phyloP scores from a whole-genome alignment of 1,140 invertebrate species.

The Globodera ellingtonae region DNA sequence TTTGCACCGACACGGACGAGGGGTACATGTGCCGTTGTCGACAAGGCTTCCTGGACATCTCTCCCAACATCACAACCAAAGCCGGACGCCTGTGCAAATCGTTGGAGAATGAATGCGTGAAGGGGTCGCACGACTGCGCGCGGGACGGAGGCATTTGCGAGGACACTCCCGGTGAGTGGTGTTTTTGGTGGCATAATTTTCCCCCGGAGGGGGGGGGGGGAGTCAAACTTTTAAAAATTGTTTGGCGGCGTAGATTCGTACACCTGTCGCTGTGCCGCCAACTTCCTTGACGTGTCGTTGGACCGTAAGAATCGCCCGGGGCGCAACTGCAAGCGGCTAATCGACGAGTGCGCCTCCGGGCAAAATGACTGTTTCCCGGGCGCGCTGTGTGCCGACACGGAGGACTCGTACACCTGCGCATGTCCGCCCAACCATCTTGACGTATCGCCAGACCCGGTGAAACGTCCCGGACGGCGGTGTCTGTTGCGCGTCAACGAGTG shows the following conservation, averaged over 20 bases:
- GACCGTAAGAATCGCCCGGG: conserved; percentile 59
- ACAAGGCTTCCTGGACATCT: conserved; percentile 63
- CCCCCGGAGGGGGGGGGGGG: too few species aligned
- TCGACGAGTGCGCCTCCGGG: conserved; percentile 48
- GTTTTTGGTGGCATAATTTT: neutral
- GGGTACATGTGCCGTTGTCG: conserved; percentile 61
- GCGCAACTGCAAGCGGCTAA: conserved; percentile 61
- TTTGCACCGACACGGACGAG: conserved; percentile 64
- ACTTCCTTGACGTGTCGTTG: conserved; percentile 62
- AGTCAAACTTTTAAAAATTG: conserved; percentile 21
- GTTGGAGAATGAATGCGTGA: conserved; percentile 60
- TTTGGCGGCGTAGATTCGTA: conserved; percentile 46
- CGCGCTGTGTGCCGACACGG: conserved; percentile 81
- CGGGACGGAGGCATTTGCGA: conserved; percentile 63
- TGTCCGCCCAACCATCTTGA: conserved; percentile 78
- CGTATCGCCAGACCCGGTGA: conserved; percentile 57
- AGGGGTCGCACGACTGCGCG: conserved; percentile 62
- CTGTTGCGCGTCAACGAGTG: conserved; percentile 61
- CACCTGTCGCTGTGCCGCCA: conserved; percentile 59
- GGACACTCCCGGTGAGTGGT: conserved; percentile 52
- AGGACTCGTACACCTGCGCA: conserved; percentile 83
- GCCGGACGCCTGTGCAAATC: conserved; percentile 62
- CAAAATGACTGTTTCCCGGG: conserved; percentile 78
- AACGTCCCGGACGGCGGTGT: conserved; percentile 59
- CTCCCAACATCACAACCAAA: conserved; percentile 57